Percentiles rank a stretch among this genome's conserved stretches.
Evolutionary conservation across 2,797 vertebrate genomes (phyloP).

Genomic region (Glyptemys insculpta): DNA sequence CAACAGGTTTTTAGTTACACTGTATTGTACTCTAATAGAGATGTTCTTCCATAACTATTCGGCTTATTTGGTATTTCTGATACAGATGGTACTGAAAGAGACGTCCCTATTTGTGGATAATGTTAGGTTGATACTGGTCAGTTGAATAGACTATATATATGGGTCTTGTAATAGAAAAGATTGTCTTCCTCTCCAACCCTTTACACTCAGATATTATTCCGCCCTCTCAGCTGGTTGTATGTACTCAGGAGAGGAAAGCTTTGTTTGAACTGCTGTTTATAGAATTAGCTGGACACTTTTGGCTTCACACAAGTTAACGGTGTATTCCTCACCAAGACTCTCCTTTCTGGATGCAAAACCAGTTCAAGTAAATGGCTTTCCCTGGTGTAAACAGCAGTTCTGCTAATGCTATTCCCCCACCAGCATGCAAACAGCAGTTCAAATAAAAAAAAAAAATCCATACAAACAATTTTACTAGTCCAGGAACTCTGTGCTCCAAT

Average conservation of each 20-base stretch:
- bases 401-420: background rate
- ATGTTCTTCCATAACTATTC: background rate
- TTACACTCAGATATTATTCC: background rate
- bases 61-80: background rate
- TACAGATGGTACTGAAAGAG: background rate
- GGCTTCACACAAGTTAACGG: background rate
- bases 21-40: background rate
- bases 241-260: background rate
- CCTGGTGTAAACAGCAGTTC: background rate
- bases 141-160: background rate
- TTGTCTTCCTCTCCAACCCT: background rate
- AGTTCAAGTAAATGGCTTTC: background rate
- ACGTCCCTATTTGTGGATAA: background rate
- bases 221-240: background rate
- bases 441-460: background rate
- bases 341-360: background rate
- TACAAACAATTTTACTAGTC: background rate
- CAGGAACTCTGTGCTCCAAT: background rate
- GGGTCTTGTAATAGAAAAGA: background rate
- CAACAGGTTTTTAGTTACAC: background rate
- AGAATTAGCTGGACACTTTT: background rate
- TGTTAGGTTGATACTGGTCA: background rate
- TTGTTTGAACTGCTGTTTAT: background rate
- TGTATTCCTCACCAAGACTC: accelerated
- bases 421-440: background rate